Conservation (phyloP, 2,888 invertebrate species). For the Dromius quadrimaculatus region DNA sequence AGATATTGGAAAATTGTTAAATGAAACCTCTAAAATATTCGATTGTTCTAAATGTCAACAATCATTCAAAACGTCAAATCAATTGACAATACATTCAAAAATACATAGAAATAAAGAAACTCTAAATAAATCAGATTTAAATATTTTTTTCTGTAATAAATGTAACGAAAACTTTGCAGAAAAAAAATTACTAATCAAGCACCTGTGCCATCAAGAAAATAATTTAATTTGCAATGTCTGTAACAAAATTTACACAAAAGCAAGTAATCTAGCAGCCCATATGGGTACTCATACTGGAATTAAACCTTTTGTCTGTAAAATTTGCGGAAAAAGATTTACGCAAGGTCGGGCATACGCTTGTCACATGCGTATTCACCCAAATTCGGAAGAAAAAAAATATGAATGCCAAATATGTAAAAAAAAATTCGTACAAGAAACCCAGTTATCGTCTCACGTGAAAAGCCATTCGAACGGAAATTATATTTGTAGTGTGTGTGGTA, state of each 20-base stretch:
- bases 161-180: slow-evolving; percentile 55
- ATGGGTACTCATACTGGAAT: slow-evolving; percentile 59
- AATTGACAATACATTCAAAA: slow-evolving; percentile 48
- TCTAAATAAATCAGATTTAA: slow-evolving; percentile 45
- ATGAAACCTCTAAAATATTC: slow-evolving; percentile 6
- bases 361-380: slow-evolving; percentile 59
- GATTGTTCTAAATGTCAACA: slow-evolving; percentile 53
- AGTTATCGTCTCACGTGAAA: slow-evolving; percentile 57
- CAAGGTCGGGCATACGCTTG: slow-evolving; percentile 59
- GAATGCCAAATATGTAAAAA: slow-evolving; percentile 58
- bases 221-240: slow-evolving; percentile 58
- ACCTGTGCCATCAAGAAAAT: slow-evolving; percentile 54
- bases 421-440: slow-evolving; percentile 57
- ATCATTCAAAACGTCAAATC: slow-evolving; percentile 49
- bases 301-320: slow-evolving; percentile 58
- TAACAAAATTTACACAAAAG: slow-evolving; percentile 59
- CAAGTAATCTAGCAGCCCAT: slow-evolving; percentile 59
- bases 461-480: slow-evolving; percentile 56
- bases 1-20: too few relatives aligned
- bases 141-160: slow-evolving; percentile 52
- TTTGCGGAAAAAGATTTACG: slow-evolving; percentile 59
- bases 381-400: slow-evolving; percentile 54
- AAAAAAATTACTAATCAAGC: slow-evolving; percentile 55
- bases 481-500: slow-evolving; percentile 58
- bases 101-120: slow-evolving; percentile 39